phyloP scores from a whole-genome alignment of 2,113 vertebrate species.

The Struthio camelus region DNA sequence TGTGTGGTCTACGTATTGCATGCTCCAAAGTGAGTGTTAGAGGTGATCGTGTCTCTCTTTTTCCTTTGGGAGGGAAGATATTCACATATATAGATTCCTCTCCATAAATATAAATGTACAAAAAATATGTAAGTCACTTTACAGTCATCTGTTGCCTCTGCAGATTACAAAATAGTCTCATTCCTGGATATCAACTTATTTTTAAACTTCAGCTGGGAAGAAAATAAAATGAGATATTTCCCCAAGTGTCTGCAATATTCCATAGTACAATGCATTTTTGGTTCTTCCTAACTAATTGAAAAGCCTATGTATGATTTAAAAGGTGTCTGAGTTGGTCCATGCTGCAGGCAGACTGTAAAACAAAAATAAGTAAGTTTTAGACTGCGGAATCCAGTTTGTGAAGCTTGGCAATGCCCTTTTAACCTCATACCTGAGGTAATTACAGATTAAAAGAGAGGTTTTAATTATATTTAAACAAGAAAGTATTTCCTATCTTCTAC shows the following conservation, averaged over 20 bases:
- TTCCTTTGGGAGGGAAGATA: neutral
- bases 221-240: neutral
- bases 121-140: neutral
- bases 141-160: neutral
- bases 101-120: fast-evolving
- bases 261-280: neutral
- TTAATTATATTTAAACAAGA: neutral
- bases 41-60: neutral
- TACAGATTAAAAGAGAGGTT: neutral
- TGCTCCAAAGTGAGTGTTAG: neutral
- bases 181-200: neutral
- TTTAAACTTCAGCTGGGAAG: neutral
- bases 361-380: neutral
- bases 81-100: neutral
- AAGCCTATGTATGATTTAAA: neutral
- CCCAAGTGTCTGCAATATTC: neutral
- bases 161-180: neutral
- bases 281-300: neutral
- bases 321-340: neutral
- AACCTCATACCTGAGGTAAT: neutral
- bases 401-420: neutral
- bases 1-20: neutral
- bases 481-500: neutral
- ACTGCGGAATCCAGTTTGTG: neutral
- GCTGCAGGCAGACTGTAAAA: neutral